These are phyloP conservation scores for Antheraea mylitta DNA, from an alignment of 1,140 invertebrate genomes.

Conservation along the genomic window DNA sequence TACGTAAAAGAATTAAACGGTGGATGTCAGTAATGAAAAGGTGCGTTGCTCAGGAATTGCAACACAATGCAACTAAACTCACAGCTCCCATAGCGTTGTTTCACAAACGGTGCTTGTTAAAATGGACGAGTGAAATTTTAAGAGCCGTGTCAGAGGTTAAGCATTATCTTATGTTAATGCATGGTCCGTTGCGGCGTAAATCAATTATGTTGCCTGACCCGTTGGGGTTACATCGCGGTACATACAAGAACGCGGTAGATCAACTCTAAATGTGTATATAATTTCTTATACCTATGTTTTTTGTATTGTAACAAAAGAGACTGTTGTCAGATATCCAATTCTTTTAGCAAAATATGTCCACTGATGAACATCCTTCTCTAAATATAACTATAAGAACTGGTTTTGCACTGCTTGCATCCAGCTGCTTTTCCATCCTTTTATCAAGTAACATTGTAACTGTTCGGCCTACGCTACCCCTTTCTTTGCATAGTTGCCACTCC, in stretches of 20 bases:
- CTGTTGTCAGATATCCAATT: too few relatives aligned
- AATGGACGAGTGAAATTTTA: slow-evolving; percentile 62
- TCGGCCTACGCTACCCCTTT: too few relatives aligned
- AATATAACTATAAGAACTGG: too few relatives aligned
- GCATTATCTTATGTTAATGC: slow-evolving; percentile 75
- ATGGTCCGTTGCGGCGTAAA: slow-evolving; percentile 61
- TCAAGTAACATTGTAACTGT: too few relatives aligned
- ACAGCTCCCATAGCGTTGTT: slow-evolving; percentile 11
- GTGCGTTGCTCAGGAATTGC: not conserved
- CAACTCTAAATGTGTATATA: not conserved
- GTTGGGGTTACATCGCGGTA: slow-evolving; percentile 33
- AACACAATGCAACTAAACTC: not conserved
- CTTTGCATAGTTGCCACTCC: too few relatives aligned
- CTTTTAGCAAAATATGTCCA: too few relatives aligned
- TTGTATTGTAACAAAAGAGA: not conserved
- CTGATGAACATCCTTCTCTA: too few relatives aligned
- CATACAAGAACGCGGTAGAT: not conserved
- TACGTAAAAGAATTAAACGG: too few relatives aligned
- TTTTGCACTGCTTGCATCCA: too few relatives aligned
- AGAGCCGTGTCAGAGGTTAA: slow-evolving; percentile 65
- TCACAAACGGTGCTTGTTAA: slow-evolving; percentile 30
- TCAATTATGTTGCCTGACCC: slow-evolving; percentile 72
- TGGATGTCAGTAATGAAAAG: not conserved
- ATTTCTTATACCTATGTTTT: not conserved
- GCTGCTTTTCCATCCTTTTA: too few relatives aligned